Base-by-base conservation (phyloP, 2,797 vertebrate species). In the Limosa lapponica region DNA sequence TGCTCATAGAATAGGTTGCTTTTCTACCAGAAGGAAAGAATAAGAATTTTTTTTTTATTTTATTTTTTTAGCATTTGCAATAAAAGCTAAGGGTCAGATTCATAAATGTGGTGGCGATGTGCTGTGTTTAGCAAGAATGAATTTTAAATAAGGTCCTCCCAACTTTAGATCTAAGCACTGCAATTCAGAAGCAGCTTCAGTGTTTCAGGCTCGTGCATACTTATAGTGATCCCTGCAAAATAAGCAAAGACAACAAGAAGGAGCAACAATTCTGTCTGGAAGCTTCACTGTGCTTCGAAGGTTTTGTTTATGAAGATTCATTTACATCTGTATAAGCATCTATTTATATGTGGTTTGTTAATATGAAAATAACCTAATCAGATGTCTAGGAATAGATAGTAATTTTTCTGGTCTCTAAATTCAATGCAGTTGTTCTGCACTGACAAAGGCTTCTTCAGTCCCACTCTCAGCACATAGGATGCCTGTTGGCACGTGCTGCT, bases 401-500 rank as follows among this genome's bases (percentile, higher is more conserved):
- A n/a, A 13, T 48, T 59, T 88, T 93, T 91, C 34, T 83, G 17
- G 8, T 90, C 0, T 4, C 13, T 72, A 57, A 52, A 58, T 83
- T 86, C 43, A 37, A 9, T 48, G 27, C 16, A 54, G 17, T 78
- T 82, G 36, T 55, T 89, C 79, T 80, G 19, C 16, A 18, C 19
- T 1, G 8, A 75, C 24, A 82, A 59, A 52, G 19, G 48, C 5
- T 84, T 51, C 30, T 69, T 36, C n/a, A 66, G 23, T 41, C 51
- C 36, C 2, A 9, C 30, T 70, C 62, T 59, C 59, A 62, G 74
- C 51, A 51, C 1, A 2, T 44, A 49, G 30, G 54, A 61, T 32
- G 46, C 62, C 37, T 79, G 27, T 58, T 90, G 91, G 67, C 88
- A 72, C 49, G 25, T 27, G 41, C 82, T 66, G 37, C 49, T 79